Conservation (phyloP, 2,888 invertebrate species). For the Brachypalpus laphriformis region DNA sequence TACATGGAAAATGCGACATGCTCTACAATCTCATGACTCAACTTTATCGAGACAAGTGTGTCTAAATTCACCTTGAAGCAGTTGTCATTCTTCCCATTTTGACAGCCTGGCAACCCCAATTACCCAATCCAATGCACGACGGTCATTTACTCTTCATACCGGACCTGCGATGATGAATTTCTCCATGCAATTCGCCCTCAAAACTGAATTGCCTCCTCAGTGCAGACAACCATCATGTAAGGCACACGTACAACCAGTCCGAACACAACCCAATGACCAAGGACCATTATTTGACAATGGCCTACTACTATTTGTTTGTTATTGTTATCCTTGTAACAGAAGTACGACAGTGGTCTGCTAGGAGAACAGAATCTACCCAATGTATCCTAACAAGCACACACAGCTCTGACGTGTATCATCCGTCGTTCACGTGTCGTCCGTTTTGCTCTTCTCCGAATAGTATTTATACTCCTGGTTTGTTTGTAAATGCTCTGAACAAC, state of each 20-base stretch:
- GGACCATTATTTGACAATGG: conserved; percentile 66
- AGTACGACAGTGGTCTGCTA: conserved; percentile 19
- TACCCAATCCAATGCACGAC: conserved; percentile 4
- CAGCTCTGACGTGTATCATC: background rate
- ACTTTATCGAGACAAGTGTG: too few relatives aligned
- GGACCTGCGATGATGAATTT: conserved; percentile 53
- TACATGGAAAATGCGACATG: too few relatives aligned
- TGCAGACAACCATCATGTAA: conserved; percentile 25
- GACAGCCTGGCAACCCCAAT: background rate
- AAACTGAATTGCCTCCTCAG: conserved; percentile 18
- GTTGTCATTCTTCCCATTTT: too few relatives aligned
- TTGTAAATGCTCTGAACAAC: conserved; percentile 36
- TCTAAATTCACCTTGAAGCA: too few relatives aligned
- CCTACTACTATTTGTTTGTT: conserved; percentile 62
- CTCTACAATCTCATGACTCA: too few relatives aligned
- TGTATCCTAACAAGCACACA: conserved; percentile 35
- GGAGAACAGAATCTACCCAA: background rate
- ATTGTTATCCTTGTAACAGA: conserved; percentile 63
- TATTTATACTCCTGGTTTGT: conserved; percentile 46
- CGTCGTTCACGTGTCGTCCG: background rate
- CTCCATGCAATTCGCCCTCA: conserved; percentile 36
- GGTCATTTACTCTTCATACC: conserved; percentile 53
- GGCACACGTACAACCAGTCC: background rate
- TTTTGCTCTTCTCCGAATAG: conserved; percentile 12
- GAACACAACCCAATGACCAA: conserved; percentile 41